Percentiles rank a stretch among this genome's conserved stretches.
Evolutionary conservation across 2,888 invertebrate genomes (phyloP).

Genomic region (Troides helena): DNA sequence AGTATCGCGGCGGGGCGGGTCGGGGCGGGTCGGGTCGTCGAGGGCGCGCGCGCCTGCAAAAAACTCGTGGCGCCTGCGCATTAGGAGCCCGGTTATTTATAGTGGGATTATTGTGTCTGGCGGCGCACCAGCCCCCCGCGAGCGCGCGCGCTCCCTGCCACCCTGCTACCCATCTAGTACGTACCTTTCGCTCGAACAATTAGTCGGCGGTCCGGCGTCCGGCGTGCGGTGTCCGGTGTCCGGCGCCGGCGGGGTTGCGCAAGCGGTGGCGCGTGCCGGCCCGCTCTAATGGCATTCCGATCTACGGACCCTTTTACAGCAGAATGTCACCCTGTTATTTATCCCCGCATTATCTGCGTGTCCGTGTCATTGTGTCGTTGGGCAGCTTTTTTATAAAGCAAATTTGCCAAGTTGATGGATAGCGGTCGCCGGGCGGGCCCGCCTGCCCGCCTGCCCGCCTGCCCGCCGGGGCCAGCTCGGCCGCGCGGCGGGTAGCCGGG

Average conservation of each 20-base stretch:
- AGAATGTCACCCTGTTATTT: slow-evolving; percentile 29
- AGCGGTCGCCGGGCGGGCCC: neutral
- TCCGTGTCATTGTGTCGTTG: slow-evolving; percentile 27
- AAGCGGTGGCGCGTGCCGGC: slow-evolving; percentile 44
- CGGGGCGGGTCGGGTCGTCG: slow-evolving; percentile 38
- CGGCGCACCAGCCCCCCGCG: slow-evolving; percentile 39
- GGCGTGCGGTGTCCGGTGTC: slow-evolving; percentile 30
- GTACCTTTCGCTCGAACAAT: slow-evolving; percentile 51
- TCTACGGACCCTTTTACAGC: slow-evolving; percentile 18
- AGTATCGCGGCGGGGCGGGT: slow-evolving; percentile 50
- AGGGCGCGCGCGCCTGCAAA: slow-evolving; percentile 43
- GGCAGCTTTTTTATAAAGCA: slow-evolving; percentile 10
- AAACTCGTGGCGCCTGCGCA: slow-evolving; percentile 68
- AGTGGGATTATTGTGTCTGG: slow-evolving; percentile 52
- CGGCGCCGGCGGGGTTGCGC: slow-evolving; percentile 36
- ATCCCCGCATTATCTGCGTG: slow-evolving; percentile 31
- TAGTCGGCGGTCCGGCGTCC: slow-evolving; percentile 52
- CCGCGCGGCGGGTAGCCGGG: too few relatives aligned
- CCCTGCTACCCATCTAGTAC: slow-evolving; percentile 6
- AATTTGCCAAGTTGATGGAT: slow-evolving; percentile 28
- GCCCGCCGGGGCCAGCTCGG: too few relatives aligned
- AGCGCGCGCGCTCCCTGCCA: slow-evolving; percentile 27
- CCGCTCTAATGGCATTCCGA: slow-evolving; percentile 38
- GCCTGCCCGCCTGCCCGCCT: too few relatives aligned
- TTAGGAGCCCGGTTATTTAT: slow-evolving; percentile 70